Evolutionary conservation across 2,797 vertebrate species (phyloP).

Genomic region (Arnoldichthys spilopterus): DNA sequence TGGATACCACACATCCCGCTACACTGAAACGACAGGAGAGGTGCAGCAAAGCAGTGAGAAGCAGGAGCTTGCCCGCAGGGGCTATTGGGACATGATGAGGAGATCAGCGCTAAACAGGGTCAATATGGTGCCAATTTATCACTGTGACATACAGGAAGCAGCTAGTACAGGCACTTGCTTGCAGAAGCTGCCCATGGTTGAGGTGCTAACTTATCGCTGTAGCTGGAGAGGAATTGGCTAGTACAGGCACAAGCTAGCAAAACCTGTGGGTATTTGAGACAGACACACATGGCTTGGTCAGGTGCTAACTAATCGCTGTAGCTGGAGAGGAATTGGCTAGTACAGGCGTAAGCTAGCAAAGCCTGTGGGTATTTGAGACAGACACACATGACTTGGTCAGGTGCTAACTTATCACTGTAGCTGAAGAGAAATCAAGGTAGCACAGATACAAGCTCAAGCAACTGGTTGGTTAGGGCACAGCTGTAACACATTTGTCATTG

Average conservation of each 20-base stretch:
- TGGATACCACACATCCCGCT: not conserved
- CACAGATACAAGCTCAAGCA: too few species aligned
- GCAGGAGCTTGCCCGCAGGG: not conserved
- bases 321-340: too few species aligned
- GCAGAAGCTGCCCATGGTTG: not conserved
- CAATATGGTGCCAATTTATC: not conserved
- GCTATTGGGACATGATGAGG: constrained; percentile 18
- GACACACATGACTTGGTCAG: too few species aligned
- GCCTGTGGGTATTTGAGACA: too few species aligned
- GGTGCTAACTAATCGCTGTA: not conserved
- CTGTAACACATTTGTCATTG: too few species aligned
- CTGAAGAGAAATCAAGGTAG: too few species aligned
- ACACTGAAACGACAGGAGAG: constrained; percentile 17
- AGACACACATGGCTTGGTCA: not conserved
- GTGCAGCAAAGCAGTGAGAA: not conserved
- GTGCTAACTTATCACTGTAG: too few species aligned
- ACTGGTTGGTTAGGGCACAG: too few species aligned
- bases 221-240: not conserved
- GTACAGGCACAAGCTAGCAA: not conserved
- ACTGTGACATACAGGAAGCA: not conserved
- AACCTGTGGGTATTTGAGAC: not conserved
- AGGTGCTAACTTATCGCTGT: not conserved
- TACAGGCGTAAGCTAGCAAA: not conserved
- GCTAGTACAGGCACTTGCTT: not conserved
- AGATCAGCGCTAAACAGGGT: not conserved